A percentile compares a stretch with the other conserved stretches of the same genome.
Conservation (phyloP, 2,888 invertebrate genomes). For the Ptycholaimellus sp. region DNA sequence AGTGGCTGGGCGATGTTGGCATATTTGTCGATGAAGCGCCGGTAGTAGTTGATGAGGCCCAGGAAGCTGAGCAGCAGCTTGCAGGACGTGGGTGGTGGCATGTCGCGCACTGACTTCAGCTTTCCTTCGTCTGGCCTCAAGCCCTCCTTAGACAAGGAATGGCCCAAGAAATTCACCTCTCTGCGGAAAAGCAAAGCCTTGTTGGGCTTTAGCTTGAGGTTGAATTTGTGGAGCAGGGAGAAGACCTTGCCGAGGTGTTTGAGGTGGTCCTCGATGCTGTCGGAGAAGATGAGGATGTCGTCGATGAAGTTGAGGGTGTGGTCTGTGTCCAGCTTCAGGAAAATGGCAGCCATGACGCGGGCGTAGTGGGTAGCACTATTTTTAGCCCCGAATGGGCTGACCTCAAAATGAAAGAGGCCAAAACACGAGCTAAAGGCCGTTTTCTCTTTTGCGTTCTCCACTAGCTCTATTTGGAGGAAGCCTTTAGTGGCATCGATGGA, state of each 20-base stretch:
- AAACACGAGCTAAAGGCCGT: too few relatives aligned
- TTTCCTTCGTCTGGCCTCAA: constrained; percentile 5
- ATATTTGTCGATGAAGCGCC: constrained; percentile 11
- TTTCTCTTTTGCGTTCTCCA: too few relatives aligned
- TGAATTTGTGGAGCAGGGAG: not conserved
- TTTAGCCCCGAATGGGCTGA: too few relatives aligned
- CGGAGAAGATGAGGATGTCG: constrained; percentile 2
- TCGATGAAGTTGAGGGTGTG: not conserved
- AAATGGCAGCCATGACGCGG: too few relatives aligned
- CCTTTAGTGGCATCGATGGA: too few relatives aligned
- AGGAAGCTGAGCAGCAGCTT: constrained; percentile 9
- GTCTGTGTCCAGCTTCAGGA: too few relatives aligned
- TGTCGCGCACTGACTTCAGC: constrained; percentile 4
- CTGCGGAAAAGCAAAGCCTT: constrained; percentile 6
- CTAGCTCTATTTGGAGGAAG: too few relatives aligned
- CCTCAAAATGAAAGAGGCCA: too few relatives aligned
- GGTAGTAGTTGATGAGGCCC: constrained; percentile 11
- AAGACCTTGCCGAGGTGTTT: not conserved
- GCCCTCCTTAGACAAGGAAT: constrained; percentile 4
- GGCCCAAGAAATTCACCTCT: constrained; percentile 8
- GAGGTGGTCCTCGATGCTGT: constrained; percentile 2
- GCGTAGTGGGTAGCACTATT: too few relatives aligned
- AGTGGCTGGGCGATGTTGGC: constrained; percentile 9
- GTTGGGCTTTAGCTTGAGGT: constrained; percentile 3
- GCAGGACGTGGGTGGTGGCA: constrained; percentile 6